These are phyloP conservation scores for Vipera ursinii DNA, from an alignment of 2,797 vertebrate species.

Conservation along the genomic window DNA sequence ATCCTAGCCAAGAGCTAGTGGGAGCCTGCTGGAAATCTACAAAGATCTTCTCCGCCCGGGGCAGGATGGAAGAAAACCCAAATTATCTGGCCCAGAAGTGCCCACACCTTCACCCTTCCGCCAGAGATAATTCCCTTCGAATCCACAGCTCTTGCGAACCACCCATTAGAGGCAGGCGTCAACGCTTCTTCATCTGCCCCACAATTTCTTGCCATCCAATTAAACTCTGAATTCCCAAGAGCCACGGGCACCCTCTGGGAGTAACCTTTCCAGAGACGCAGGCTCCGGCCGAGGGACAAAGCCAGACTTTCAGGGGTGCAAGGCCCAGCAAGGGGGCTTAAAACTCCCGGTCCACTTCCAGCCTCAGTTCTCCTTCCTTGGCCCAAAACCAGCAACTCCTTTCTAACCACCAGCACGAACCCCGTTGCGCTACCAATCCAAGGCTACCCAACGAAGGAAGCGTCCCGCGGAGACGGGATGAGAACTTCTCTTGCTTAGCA, in stretches of 20 bases:
- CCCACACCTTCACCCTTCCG: neutral
- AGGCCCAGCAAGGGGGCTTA: neutral
- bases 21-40: slow-evolving; percentile 27
- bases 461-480: neutral
- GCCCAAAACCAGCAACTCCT: neutral
- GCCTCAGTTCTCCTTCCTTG: neutral
- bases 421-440: neutral
- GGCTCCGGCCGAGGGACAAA: neutral
- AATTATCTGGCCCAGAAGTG: neutral
- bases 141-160: slow-evolving; percentile 40
- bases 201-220: neutral
- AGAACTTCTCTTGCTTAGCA: too few species aligned
- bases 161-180: slow-evolving; percentile 54
- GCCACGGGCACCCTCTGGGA: neutral
- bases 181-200: slow-evolving; percentile 54
- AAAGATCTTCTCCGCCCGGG: slow-evolving; percentile 44
- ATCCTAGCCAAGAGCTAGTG: neutral
- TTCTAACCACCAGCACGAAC: too few species aligned
- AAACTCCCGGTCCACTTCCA: neutral
- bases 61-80: slow-evolving; percentile 38
- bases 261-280: neutral
- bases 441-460: neutral
- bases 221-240: neutral
- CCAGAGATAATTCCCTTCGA: slow-evolving; percentile 14
- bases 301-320: neutral